Percentiles rank a stretch among this genome's conserved stretches.
These are phyloP conservation scores for Anas flavirostris DNA, from an alignment of 2,797 vertebrate genomes.

Conservation along the genomic window DNA sequence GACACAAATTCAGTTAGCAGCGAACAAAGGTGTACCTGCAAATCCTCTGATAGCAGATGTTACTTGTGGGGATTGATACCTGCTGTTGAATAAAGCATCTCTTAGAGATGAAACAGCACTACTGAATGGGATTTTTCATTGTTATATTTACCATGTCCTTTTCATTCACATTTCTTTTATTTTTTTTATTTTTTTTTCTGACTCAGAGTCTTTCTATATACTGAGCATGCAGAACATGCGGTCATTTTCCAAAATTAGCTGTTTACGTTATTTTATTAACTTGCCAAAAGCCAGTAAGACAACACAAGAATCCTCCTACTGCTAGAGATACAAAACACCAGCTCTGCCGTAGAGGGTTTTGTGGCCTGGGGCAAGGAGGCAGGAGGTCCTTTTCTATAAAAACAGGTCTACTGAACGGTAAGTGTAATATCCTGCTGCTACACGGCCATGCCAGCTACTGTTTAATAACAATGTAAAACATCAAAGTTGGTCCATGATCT, in stretches of 20 bases:
- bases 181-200: background rate
- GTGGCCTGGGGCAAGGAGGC: conserved; percentile 19
- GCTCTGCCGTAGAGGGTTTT: background rate
- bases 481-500: conserved; percentile 37
- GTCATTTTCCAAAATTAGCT: background rate
- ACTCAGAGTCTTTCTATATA: background rate
- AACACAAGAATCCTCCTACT: conserved; percentile 23
- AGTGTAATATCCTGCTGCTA: conserved; percentile 16
- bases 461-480: conserved; percentile 15
- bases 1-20: conserved; percentile 60
- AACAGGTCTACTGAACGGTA: conserved; percentile 35
- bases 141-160: conserved; percentile 12
- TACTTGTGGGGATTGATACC: conserved; percentile 53
- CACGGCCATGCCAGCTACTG: background rate
- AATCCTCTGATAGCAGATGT: conserved; percentile 63
- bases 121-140: conserved; percentile 21
- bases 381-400: conserved; percentile 26
- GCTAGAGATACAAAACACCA: background rate
- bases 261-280: background rate
- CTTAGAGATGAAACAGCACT: conserved; percentile 32
- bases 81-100: conserved; percentile 35
- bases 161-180: background rate
- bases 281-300: conserved; percentile 5
- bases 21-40: conserved; percentile 69
- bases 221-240: background rate